A percentile compares a stretch with the other conserved stretches of the same genome.
Conservation (phyloP, 2,888 invertebrate genomes). For the Tetheella fluctuosa region DNA sequence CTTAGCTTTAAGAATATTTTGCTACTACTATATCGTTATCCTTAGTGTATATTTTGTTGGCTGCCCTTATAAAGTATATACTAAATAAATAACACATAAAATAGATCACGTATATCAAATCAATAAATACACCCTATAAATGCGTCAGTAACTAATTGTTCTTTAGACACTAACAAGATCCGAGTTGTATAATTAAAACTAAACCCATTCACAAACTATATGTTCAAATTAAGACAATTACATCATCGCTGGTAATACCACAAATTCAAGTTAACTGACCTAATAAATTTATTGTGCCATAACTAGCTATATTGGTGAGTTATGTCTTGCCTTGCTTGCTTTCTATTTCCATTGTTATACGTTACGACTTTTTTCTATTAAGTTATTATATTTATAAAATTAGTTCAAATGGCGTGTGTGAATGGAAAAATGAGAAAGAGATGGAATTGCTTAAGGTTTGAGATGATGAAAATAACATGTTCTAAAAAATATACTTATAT, state of each 20-base stretch:
- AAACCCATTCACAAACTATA: constrained; percentile 9
- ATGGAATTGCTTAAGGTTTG: too few species aligned
- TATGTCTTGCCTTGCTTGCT: constrained; percentile 50
- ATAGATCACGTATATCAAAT: background rate
- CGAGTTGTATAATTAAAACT: constrained; percentile 11
- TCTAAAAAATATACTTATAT: too few species aligned
- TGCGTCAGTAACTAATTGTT: background rate
- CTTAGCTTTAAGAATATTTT: too few species aligned
- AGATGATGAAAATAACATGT: too few species aligned
- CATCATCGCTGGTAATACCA: constrained; percentile 45
- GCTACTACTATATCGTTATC: too few species aligned
- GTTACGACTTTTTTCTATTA: background rate
- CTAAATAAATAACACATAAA: too few species aligned
- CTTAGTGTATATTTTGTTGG: too few species aligned
- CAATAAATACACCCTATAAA: background rate
- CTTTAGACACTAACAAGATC: constrained; percentile 11
- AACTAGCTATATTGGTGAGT: constrained; percentile 74
- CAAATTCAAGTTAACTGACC: constrained; percentile 76
- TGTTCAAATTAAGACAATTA: constrained; percentile 44
- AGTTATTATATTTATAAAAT: too few species aligned
- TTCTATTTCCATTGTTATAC: constrained; percentile 50
- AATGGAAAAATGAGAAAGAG: too few species aligned
- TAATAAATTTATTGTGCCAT: constrained; percentile 80
- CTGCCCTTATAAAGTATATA: too few species aligned
- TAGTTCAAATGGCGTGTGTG: too few species aligned